phyloP scores from a whole-genome alignment of 23 tunicate species.

The Halocynthia roretzi region DNA sequence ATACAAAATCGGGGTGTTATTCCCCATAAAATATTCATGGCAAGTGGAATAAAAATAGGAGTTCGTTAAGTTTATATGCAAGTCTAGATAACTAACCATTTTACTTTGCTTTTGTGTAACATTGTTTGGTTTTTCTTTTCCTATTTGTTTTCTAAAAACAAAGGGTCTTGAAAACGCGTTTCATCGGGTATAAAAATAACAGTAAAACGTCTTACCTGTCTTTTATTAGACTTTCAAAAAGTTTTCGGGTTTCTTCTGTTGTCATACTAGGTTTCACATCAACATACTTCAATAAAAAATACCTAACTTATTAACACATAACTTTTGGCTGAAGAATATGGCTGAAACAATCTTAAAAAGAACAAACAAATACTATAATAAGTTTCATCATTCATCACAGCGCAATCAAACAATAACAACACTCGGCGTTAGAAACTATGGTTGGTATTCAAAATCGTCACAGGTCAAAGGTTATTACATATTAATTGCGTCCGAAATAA shows the following conservation, averaged over 20 bases:
- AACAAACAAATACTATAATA: too few relatives aligned
- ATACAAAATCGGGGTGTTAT: not conserved
- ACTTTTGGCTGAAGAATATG: too few relatives aligned
- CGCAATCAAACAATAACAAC: too few relatives aligned
- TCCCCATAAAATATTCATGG: not conserved
- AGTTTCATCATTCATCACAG: too few relatives aligned
- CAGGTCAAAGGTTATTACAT: too few relatives aligned
- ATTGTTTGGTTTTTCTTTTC: conserved; percentile 5
- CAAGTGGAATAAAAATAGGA: not conserved
- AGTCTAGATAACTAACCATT: not conserved
- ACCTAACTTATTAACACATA: too few relatives aligned
- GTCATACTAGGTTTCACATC: not conserved
- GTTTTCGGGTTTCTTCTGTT: conserved; percentile 6
- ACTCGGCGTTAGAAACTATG: too few relatives aligned
- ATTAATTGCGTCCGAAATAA: too few relatives aligned
- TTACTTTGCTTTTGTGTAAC: conserved; percentile 15
- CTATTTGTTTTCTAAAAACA: conserved; percentile 11
- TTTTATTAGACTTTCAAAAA: conserved; percentile 16
- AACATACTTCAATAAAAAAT: too few relatives aligned
- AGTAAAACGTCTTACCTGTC: not conserved
- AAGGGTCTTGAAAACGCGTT: not conserved
- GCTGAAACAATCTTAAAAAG: too few relatives aligned
- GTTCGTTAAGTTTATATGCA: too few relatives aligned
- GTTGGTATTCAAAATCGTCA: too few relatives aligned
- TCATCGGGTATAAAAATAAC: not conserved